These are phyloP conservation scores for Drosophila kanapiae DNA, from an alignment of 1,140 invertebrate species.

Conservation along the genomic window DNA sequence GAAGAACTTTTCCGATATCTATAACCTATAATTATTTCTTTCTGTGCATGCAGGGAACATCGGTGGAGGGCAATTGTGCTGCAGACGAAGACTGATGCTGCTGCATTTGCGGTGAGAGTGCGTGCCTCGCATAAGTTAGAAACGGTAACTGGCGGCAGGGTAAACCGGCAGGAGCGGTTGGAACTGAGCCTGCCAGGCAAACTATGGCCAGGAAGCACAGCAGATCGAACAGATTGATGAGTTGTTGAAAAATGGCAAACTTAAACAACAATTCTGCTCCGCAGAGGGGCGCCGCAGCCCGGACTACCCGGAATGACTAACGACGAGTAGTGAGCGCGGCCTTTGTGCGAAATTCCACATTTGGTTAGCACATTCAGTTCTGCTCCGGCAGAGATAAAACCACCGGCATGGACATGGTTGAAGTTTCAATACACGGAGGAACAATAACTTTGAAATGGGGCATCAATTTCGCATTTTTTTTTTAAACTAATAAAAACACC, in stretches of 20 bases:
- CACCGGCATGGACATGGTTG: background rate
- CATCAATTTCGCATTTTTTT: conserved; percentile 12
- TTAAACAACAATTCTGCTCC: conserved; percentile 66
- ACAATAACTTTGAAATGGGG: conserved; percentile 11
- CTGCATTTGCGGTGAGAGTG: conserved; percentile 79
- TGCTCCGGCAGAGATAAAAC: background rate
- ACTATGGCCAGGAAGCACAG: conserved; percentile 43
- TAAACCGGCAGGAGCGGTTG: conserved; percentile 23
- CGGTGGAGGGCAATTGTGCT: conserved; percentile 27
- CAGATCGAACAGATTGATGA: conserved; percentile 79
- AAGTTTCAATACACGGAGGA: background rate
- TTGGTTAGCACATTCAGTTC: conserved; percentile 21
- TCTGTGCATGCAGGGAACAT: background rate
- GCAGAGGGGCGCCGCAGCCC: conserved; percentile 21
- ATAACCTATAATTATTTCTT: background rate
- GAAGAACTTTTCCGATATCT: background rate
- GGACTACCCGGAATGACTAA: conserved; percentile 48
- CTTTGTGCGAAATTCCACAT: conserved; percentile 29
- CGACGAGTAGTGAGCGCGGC: conserved; percentile 35
- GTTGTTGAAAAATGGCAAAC: conserved; percentile 83
- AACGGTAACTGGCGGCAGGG: conserved; percentile 37
- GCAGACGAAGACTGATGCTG: conserved; percentile 80
- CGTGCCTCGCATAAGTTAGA: conserved; percentile 81
- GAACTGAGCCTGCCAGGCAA: conserved; percentile 47
- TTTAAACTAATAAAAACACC: conserved; percentile 1